A percentile compares a stretch with the other conserved stretches of the same genome.
These are phyloP conservation scores for Andrena hattorfiana DNA, from an alignment of 2,888 invertebrate genomes.

Conservation along the genomic window DNA sequence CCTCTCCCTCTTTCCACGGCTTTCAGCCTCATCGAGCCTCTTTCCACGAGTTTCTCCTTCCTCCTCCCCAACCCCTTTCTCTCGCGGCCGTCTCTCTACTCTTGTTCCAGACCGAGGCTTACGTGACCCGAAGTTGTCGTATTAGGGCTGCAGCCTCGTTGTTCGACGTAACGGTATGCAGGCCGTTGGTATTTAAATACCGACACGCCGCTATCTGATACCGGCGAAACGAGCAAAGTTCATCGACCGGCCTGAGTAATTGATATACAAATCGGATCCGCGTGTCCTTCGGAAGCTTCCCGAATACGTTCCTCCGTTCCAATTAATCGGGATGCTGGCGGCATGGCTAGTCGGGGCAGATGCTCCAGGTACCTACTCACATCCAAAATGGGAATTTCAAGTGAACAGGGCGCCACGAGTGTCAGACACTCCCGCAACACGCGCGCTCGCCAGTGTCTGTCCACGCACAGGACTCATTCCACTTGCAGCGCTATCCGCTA, in stretches of 20 bases:
- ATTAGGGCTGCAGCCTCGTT: constrained; percentile 53
- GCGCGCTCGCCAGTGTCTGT: background rate
- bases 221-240: constrained; percentile 46
- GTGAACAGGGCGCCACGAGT: too few relatives aligned
- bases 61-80: constrained; percentile 1
- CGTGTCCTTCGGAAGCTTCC: background rate
- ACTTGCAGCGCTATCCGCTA: background rate
- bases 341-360: background rate
- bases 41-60: constrained; percentile 23
- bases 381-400: too few relatives aligned
- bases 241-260: constrained; percentile 52
- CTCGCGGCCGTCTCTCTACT: constrained; percentile 17
- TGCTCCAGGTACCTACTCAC: too few relatives aligned
- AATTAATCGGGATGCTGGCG: background rate
- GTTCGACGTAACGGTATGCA: constrained; percentile 70
- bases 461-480: constrained; percentile 2
- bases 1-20: constrained; percentile 58
- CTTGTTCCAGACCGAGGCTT: constrained; percentile 48
- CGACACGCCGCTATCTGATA: constrained; percentile 56
- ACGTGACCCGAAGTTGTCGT: constrained; percentile 69
- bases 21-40: constrained; percentile 1
- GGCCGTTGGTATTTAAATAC: constrained; percentile 68
- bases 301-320: background rate
- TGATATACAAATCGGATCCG: constrained; percentile 48
- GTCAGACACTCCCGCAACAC: too few relatives aligned